Percentiles rank a stretch among this genome's conserved stretches.
These are phyloP conservation scores for Psittacula derbiana DNA, from an alignment of 2,797 vertebrate species.

Conservation along the genomic window DNA sequence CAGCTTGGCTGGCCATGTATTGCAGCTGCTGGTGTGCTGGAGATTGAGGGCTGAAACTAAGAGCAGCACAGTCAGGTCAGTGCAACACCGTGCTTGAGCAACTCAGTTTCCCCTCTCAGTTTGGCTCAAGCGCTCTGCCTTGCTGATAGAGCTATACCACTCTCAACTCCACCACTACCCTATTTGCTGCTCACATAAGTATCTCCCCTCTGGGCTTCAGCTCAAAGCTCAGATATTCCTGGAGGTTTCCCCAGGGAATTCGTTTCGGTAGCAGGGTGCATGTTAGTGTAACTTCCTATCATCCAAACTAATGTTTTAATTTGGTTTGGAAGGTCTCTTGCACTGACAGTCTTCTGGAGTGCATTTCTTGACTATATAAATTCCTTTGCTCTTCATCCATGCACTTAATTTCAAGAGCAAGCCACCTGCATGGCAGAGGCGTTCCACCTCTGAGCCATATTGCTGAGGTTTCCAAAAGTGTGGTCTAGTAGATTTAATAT, in stretches of 20 bases:
- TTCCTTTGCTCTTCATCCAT: neutral
- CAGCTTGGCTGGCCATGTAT: fast-evolving
- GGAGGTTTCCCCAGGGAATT: neutral
- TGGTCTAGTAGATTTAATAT: constrained; percentile 3
- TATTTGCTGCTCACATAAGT: neutral
- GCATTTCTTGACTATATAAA: neutral
- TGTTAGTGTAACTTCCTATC: neutral
- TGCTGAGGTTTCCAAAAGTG: constrained; percentile 3
- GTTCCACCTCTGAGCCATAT: neutral
- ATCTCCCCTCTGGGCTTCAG: neutral
- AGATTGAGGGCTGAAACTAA: neutral
- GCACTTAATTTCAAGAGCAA: constrained; percentile 1
- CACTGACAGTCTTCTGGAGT: neutral
- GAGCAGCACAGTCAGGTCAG: neutral
- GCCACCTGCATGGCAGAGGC: neutral
- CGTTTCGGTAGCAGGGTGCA: neutral
- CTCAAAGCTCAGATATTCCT: neutral
- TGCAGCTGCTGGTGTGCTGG: neutral
- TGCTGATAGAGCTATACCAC: neutral
- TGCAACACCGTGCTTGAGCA: fast-evolving
- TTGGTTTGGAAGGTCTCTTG: neutral
- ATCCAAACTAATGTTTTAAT: neutral
- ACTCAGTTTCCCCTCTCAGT: neutral
- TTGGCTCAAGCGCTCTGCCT: fast-evolving
- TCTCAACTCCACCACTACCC: neutral